These are phyloP conservation scores for Choreutis nemorana DNA, from an alignment of 2,888 invertebrate genomes.

Conservation along the genomic window DNA sequence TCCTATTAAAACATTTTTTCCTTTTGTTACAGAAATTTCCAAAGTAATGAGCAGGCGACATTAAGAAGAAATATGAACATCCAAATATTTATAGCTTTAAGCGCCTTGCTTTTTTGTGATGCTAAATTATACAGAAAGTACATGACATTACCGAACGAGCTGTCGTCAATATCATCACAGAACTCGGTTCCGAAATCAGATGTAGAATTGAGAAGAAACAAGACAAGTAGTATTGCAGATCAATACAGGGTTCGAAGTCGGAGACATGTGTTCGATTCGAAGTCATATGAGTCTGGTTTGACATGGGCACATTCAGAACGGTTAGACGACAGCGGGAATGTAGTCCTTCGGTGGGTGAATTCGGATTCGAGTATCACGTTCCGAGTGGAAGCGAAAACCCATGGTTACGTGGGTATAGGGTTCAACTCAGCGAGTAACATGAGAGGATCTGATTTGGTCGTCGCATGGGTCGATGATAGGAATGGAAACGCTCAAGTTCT, in stretches of 20 bases:
- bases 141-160: conserved; percentile 31
- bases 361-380: conserved; percentile 82
- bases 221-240: conserved; percentile 44
- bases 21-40: conserved; percentile 41
- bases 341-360: conserved; percentile 75
- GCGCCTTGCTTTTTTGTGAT: conserved; percentile 44
- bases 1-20: conserved; percentile 11
- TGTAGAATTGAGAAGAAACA: conserved; percentile 36
- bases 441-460: conserved; percentile 85
- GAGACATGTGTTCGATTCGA: conserved; percentile 51
- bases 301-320: conserved; percentile 69
- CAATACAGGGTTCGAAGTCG: conserved; percentile 41
- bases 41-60: conserved; percentile 36
- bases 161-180: conserved; percentile 35
- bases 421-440: conserved; percentile 83
- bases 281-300: conserved; percentile 47
- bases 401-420: conserved; percentile 88
- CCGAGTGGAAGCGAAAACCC: conserved; percentile 82
- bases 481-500: conserved; percentile 75
- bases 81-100: conserved; percentile 37
- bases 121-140: conserved; percentile 48
- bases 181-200: conserved; percentile 34
- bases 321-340: conserved; percentile 61
- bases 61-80: conserved; percentile 38
- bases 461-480: conserved; percentile 87